Evolutionary conservation across 2,888 invertebrate species (phyloP).

Genomic region (Ennomos erosarius): DNA sequence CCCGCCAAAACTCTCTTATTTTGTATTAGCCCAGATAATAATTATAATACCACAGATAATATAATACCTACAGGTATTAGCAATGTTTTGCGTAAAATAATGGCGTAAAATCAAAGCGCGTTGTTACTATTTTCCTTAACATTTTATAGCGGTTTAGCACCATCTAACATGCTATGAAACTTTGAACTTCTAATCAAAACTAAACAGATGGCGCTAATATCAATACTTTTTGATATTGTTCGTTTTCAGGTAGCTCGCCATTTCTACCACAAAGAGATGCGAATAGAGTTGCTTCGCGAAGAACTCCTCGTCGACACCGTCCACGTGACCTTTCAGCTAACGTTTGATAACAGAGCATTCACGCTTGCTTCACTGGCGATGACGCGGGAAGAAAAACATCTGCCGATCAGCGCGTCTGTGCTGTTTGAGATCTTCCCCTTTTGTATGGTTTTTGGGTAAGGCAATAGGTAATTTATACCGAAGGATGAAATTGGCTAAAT

Average conservation of each 20-base stretch:
- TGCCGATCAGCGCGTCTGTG: constrained; percentile 95
- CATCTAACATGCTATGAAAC: constrained; percentile 1
- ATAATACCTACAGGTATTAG: too few relatives aligned
- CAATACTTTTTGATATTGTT: not conserved
- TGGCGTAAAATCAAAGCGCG: too few relatives aligned
- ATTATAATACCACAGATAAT: too few relatives aligned
- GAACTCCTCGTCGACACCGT: constrained; percentile 95
- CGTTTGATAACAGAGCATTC: constrained; percentile 97
- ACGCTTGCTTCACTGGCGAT: constrained; percentile 93
- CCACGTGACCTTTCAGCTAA: constrained; percentile 96
- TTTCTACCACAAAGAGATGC: constrained; percentile 97
- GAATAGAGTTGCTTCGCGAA: constrained; percentile 95
- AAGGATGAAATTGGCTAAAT: too few relatives aligned
- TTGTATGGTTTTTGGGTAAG: constrained; percentile 97
- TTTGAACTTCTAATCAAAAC: not conserved
- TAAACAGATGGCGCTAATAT: constrained; percentile 30
- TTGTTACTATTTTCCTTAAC: too few relatives aligned
- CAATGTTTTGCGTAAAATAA: too few relatives aligned
- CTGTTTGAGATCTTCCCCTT: constrained; percentile 99
- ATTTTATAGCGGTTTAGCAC: not conserved
- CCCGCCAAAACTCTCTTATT: too few relatives aligned
- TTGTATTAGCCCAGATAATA: too few relatives aligned
- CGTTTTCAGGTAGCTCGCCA: constrained; percentile 91
- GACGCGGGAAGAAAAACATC: constrained; percentile 94
- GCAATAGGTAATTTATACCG: too few relatives aligned